A percentile compares a stretch with the other conserved stretches of the same genome.
Evolutionary conservation across 2,797 vertebrate genomes (phyloP).

Genomic region (Spatula clypeata): DNA sequence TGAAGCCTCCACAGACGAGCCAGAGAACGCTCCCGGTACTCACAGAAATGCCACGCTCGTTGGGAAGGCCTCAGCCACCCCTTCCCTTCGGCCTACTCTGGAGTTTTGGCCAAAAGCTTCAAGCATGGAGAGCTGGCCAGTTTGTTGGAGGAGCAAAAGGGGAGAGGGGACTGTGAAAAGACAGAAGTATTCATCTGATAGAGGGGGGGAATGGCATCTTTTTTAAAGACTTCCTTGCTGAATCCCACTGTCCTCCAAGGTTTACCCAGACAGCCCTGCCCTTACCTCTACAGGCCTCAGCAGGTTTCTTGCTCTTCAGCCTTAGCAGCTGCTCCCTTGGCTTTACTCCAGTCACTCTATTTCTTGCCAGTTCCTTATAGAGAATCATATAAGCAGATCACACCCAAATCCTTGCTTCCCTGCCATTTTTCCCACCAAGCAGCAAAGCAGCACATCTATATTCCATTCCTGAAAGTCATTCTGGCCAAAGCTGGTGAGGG

Average conservation of each 20-base stretch:
- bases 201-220: background rate
- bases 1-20: background rate
- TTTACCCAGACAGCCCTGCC: background rate
- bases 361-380: background rate
- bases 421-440: background rate
- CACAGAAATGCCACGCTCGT: accelerated
- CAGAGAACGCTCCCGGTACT: background rate
- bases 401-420: background rate
- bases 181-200: background rate
- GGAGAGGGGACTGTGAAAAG: background rate
- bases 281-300: background rate
- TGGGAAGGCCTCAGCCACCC: background rate
- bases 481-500: background rate
- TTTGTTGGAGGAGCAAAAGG: background rate
- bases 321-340: background rate
- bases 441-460: background rate
- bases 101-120: background rate
- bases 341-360: background rate
- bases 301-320: background rate
- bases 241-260: background rate
- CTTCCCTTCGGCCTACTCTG: accelerated
- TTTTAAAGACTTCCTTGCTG: background rate
- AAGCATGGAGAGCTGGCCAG: accelerated
- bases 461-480: background rate
- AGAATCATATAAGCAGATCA: background rate